phyloP scores from a whole-genome alignment of 2,888 invertebrate genomes.

The Didymodactylos carnosus region DNA sequence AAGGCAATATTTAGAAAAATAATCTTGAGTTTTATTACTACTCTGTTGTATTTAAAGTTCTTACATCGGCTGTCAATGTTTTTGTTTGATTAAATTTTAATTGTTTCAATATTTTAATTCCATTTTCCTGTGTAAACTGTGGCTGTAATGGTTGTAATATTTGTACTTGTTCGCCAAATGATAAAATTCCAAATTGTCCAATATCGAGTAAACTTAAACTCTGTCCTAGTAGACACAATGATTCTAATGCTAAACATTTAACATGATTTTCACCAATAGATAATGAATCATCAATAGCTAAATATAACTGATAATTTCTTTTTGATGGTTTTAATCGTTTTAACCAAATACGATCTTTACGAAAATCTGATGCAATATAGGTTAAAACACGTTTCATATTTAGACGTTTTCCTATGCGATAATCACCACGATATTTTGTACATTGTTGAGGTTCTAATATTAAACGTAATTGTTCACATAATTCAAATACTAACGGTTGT shows the following conservation, averaged over 20 bases:
- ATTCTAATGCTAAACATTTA: slow-evolving; percentile 37
- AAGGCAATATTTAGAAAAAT: not conserved
- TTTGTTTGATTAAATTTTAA: slow-evolving; percentile 6
- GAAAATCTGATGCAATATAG: slow-evolving; percentile 92
- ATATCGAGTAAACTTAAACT: slow-evolving; percentile 9
- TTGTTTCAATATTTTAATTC: slow-evolving; percentile 28
- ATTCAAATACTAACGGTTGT: slow-evolving; percentile 49
- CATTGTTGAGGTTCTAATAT: slow-evolving; percentile 86
- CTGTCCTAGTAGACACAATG: slow-evolving; percentile 4
- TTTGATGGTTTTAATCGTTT: slow-evolving; percentile 80
- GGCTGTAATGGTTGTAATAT: slow-evolving; percentile 70
- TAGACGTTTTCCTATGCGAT: slow-evolving; percentile 77
- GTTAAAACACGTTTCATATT: slow-evolving; percentile 97
- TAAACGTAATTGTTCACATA: slow-evolving; percentile 76
- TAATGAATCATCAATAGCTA: slow-evolving; percentile 86
- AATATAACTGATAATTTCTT: slow-evolving; percentile 77
- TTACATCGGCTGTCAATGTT: slow-evolving; percentile 8
- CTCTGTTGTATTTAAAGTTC: not conserved
- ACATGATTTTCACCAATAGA: slow-evolving; percentile 42
- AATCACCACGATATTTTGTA: slow-evolving; percentile 66
- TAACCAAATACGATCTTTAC: slow-evolving; percentile 97
- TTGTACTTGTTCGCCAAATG: slow-evolving; percentile 40
- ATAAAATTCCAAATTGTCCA: slow-evolving; percentile 20
- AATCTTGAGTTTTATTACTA: not conserved
- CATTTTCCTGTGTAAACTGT: slow-evolving; percentile 65